Evolutionary conservation across 2,888 invertebrate species (phyloP), one percentile per base, ranked within the genome.

Genomic region (Patella caerulea): DNA sequence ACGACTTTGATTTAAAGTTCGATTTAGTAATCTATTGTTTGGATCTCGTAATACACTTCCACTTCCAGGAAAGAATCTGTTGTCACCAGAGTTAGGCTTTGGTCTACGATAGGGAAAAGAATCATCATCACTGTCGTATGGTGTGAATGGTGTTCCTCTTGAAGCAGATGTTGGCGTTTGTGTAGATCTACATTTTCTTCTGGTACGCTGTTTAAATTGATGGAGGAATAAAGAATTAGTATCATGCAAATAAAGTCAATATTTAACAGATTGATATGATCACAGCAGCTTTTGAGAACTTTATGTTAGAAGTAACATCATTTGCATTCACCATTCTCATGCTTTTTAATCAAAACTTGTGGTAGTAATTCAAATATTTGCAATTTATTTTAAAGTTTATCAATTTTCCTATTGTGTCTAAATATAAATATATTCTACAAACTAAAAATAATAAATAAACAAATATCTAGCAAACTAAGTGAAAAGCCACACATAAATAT

Each of bases 171-270:
- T 78, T 17, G 87, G 85, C 45, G 89, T 89, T 79, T 89, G 89
- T 4, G 89, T 89, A 4, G 87, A 86, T 71, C 88, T 83, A 79
- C 88, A 89, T 77, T 83, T 83, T 75, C 86, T 85, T 59, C 87
- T 82, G 70, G 81, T 85, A 81, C 85, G 84, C 82, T 82, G 83
- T 82, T 81, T 75, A 80, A 81, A 84, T 77, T 73, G 73, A 74
- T 74, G 81, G 78, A 81, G 79, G 78, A 82, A 80, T 75, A 79
- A 76, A 77, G 74, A 75, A 81, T 78, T 65, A 65, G 24, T 65
- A 74, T 54, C 45, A 54, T 75, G 45, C 54, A 71, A 52, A 75
- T 53, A 54, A 54, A 45, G 53, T 12, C 29, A 53, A 75, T 45
- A 70, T 17, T 29, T 74, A 45, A 19, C 17, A 55, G 24, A 65